A percentile compares a stretch with the other conserved stretches of the same genome.
Conservation (phyloP, 1,140 invertebrate genomes). For the Venturia canescens region DNA sequence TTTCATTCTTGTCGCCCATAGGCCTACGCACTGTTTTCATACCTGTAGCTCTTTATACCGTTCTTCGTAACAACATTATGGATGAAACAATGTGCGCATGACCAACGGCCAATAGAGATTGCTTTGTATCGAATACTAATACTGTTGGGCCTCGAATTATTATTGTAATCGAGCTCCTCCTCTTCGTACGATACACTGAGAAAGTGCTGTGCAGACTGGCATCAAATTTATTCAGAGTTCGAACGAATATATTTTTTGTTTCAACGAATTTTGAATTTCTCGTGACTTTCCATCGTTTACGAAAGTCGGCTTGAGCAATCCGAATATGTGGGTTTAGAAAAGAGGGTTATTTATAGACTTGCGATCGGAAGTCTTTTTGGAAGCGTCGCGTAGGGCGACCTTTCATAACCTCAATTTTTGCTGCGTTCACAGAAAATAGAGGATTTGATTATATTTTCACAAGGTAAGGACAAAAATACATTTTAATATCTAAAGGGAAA, state of each 20-base stretch:
- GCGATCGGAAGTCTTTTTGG: too few species aligned
- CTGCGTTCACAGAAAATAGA: too few species aligned
- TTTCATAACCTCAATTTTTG: too few species aligned
- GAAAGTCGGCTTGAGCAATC: too few species aligned
- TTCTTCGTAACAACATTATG: slow-evolving; percentile 12
- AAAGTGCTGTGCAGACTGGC: neutral
- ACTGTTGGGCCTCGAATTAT: neutral
- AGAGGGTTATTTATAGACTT: too few species aligned
- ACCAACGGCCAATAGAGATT: slow-evolving; percentile 9
- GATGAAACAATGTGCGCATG: slow-evolving; percentile 30
- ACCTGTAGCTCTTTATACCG: neutral
- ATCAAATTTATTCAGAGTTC: neutral
- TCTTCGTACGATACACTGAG: neutral
- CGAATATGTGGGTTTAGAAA: too few species aligned
- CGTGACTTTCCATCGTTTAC: too few species aligned
- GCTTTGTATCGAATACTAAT: slow-evolving; percentile 27
- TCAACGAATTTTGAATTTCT: too few species aligned
- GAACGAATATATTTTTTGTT: neutral
- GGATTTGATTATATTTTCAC: too few species aligned
- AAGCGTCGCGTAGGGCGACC: too few species aligned
- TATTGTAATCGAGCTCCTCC: slow-evolving; percentile 6
- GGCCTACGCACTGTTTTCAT: neutral
- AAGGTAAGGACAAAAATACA: too few species aligned
- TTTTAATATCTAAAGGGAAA: too few species aligned
- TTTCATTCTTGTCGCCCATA: slow-evolving; percentile 15